Percentiles rank a stretch among this genome's conserved stretches.
These are phyloP conservation scores for Phengaris alcon DNA, from an alignment of 2,888 invertebrate genomes.

Conservation along the genomic window DNA sequence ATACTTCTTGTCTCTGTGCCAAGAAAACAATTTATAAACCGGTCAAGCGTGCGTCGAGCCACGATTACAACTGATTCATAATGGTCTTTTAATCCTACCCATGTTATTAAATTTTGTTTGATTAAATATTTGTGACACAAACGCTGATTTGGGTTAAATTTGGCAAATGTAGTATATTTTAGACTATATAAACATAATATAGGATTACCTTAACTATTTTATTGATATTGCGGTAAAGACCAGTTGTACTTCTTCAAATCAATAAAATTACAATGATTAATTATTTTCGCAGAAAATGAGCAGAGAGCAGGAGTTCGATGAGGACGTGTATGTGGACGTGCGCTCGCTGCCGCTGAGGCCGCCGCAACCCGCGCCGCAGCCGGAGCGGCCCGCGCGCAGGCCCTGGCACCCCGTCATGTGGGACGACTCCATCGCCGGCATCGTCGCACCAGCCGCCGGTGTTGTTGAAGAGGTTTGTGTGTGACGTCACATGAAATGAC, in stretches of 20 bases:
- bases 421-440: slow-evolving; percentile 71
- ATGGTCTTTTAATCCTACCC: background rate
- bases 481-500: background rate
- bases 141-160: no score
- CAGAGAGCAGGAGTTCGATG: slow-evolving; percentile 46
- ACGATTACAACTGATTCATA: slow-evolving; percentile 32
- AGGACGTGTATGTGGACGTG: slow-evolving; percentile 67
- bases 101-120: no score
- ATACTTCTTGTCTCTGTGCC: slow-evolving; percentile 68
- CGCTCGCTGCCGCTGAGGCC: slow-evolving; percentile 61
- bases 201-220: no score
- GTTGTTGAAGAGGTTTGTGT: slow-evolving; percentile 41
- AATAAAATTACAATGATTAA: background rate
- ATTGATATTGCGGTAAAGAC: no score
- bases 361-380: slow-evolving; percentile 72
- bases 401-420: slow-evolving; percentile 83
- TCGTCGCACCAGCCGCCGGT: slow-evolving; percentile 44
- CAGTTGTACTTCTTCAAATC: no score
- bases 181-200: no score
- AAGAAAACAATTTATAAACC: slow-evolving; percentile 62
- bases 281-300: slow-evolving; percentile 33
- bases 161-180: no score
- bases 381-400: slow-evolving; percentile 74
- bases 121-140: no score
- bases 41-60: slow-evolving; percentile 59